Conservation (phyloP, 2,113 vertebrate species). For the Cavia porcellus region DNA sequence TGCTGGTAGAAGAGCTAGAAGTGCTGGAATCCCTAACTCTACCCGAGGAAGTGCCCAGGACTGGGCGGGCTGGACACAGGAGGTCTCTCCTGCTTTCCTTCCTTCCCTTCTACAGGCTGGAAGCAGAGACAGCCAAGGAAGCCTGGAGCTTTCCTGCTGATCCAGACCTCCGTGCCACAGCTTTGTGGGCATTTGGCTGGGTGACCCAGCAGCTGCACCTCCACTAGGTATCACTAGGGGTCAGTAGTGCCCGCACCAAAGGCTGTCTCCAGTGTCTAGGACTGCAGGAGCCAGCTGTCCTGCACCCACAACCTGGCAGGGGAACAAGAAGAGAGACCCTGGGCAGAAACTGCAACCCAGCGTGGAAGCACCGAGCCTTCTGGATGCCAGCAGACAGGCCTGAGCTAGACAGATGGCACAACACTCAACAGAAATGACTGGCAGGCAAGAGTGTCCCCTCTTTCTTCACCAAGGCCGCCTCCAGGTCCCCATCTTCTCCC, state of each 20-base stretch:
- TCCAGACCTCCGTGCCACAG: background rate
- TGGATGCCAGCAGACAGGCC: background rate
- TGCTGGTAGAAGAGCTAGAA: background rate
- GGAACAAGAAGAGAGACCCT: background rate
- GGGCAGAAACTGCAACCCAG: too few relatives aligned
- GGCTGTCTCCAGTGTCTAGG: background rate
- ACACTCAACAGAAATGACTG: background rate
- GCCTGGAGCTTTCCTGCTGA: background rate
- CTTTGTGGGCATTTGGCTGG: background rate
- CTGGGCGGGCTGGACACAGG: background rate
- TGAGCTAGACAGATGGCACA: background rate
- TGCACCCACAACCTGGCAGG: background rate
- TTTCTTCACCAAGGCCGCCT: background rate
- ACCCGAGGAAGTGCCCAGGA: background rate
- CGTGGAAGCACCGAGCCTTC: background rate
- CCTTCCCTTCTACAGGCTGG: background rate
- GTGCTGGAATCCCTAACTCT: background rate
- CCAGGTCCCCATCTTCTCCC: background rate
- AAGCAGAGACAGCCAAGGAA: background rate
- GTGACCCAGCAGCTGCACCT: background rate
- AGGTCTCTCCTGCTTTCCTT: background rate
- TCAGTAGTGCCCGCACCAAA: background rate
- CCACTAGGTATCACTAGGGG: background rate
- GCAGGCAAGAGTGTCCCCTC: accelerated
- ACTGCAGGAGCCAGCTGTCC: background rate